Base-by-base conservation (phyloP, 2,113 vertebrate genomes). In the Cebidichthys violaceus region DNA sequence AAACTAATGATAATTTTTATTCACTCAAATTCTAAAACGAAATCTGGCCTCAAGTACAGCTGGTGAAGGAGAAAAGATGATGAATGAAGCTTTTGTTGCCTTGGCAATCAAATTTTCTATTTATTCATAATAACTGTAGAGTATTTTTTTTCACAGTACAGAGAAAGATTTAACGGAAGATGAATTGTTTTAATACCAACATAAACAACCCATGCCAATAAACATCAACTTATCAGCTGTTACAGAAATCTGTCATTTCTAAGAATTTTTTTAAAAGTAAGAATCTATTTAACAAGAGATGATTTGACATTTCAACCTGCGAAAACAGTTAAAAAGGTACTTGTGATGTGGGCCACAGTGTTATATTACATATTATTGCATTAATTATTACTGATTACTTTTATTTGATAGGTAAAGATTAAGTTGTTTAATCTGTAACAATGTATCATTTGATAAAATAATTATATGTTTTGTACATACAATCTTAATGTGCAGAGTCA, bases 91-190 rank as follows among this genome's bases (percentile, higher is more conserved):
- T 52, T 18, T 22, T 22, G 47, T 52, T 52, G 47, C 47, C 20
- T 8, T 45, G 14, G 29, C 57, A 66, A 83, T 73, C 22, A 59
- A 65, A 39, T n/a, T n/a, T n/a, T n/a, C 66, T 33, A 52, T 33
- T 74, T 65, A 47, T 68, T 67, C 20, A 18, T 54, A 54, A 39
- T 41, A n/a, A 55, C 20, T 39, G 8, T 6, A 9, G 20, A 31
- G 18, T 60, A 15, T 17, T 60, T 61, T 70, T n/a, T 41, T 55
- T 1, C 18, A 15, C 65, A 41, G 54, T 24, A 35, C 22, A 70
- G 62, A 62, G 3, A 15, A n/a, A 54, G 15, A 7, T 61, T 61
- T 54, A 2, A 77, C 27, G n/a, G 35, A 75, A 9, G 11, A 27
- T 37, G 2, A 43, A 22, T 22, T 1, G 50, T 72, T 17, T 43